Conservation (phyloP, 2,888 invertebrate species). For the Artemia sinica region DNA sequence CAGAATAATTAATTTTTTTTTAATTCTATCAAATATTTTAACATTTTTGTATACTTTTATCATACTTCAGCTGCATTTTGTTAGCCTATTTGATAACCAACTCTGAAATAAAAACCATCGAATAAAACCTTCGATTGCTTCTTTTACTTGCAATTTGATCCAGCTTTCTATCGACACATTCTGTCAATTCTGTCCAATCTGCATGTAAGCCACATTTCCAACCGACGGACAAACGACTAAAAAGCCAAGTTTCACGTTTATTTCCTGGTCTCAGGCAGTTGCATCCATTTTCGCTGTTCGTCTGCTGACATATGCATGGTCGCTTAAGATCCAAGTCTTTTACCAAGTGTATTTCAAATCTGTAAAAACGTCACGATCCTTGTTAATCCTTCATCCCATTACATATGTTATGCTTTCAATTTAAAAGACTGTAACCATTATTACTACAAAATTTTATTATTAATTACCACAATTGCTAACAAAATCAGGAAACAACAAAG, state of each 20-base stretch:
- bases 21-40: too few relatives aligned
- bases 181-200: constrained; percentile 90
- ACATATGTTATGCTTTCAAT: too few relatives aligned
- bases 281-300: constrained; percentile 54
- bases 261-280: constrained; percentile 61
- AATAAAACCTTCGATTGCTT: constrained; percentile 43
- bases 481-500: too few relatives aligned
- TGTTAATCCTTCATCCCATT: too few relatives aligned
- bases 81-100: too few relatives aligned
- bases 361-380: constrained; percentile 21
- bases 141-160: constrained; percentile 73
- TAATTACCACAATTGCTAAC: too few relatives aligned
- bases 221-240: constrained; percentile 89
- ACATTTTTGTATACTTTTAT: too few relatives aligned
- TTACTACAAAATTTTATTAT: too few relatives aligned
- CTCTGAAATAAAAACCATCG: too few relatives aligned
- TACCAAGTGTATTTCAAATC: constrained; percentile 89
- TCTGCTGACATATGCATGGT: constrained; percentile 80
- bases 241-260: constrained; percentile 79
- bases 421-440: too few relatives aligned
- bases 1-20: too few relatives aligned
- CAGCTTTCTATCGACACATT: constrained; percentile 74
- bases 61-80: too few relatives aligned
- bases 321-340: constrained; percentile 78
- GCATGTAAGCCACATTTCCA: constrained; percentile 97